phyloP scores from a whole-genome alignment of 1,140 invertebrate species.

The Trachelipus rathkii region DNA sequence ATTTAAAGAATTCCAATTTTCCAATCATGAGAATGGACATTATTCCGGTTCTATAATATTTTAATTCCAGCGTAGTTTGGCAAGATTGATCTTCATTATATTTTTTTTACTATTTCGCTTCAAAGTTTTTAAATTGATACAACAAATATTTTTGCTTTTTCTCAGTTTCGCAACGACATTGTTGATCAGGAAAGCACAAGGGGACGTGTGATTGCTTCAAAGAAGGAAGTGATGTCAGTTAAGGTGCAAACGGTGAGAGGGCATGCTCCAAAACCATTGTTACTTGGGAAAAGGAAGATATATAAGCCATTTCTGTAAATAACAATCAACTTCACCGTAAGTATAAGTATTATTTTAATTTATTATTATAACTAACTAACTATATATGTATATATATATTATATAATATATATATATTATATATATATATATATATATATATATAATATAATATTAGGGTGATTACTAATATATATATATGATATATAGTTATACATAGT shows the following conservation, averaged over 20 bases:
- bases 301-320: constrained; percentile 52
- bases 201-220: constrained; percentile 46
- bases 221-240: constrained; percentile 48
- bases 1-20: too few species aligned
- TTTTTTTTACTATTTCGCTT: too few species aligned
- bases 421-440: background rate
- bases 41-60: too few species aligned
- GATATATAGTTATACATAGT: too few species aligned
- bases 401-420: constrained; percentile 9
- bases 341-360: background rate
- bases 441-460: too few species aligned
- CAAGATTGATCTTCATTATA: too few species aligned
- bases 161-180: constrained; percentile 51
- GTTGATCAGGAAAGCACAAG: constrained; percentile 45
- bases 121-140: too few species aligned
- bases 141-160: background rate
- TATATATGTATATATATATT: background rate
- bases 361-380: background rate
- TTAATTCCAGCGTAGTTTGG: too few species aligned
- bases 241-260: constrained; percentile 53
- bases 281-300: constrained; percentile 52
- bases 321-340: constrained; percentile 40
- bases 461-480: too few species aligned
- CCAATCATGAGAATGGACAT: too few species aligned
- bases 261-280: constrained; percentile 53